phyloP scores from a whole-genome alignment of 2,888 invertebrate genomes.

The Cryptops parisi region DNA sequence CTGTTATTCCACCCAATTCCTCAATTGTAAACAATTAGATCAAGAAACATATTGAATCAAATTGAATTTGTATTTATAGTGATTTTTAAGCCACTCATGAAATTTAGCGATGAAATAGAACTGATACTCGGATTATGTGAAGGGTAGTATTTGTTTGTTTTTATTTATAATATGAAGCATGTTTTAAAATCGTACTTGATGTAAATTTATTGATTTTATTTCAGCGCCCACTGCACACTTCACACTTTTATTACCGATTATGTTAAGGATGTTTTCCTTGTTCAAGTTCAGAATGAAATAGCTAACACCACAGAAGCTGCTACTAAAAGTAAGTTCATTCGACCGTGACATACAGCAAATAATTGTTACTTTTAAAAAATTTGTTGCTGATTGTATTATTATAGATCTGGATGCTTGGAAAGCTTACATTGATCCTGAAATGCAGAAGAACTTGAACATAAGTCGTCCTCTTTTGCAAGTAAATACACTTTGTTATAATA shows the following conservation, averaged over 20 bases:
- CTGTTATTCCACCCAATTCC: too few relatives aligned
- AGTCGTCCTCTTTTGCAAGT: slow-evolving; percentile 49
- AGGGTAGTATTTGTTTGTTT: slow-evolving; percentile 15
- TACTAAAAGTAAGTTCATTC: slow-evolving; percentile 42
- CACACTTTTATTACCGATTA: slow-evolving; percentile 74
- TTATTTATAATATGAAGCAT: not conserved
- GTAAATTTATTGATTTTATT: not conserved
- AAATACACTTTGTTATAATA: not conserved
- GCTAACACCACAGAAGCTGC: slow-evolving; percentile 51
- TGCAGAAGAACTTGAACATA: slow-evolving; percentile 45
- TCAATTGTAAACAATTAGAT: too few relatives aligned
- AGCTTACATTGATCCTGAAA: slow-evolving; percentile 52
- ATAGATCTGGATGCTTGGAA: slow-evolving; percentile 57
- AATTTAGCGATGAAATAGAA: slow-evolving; percentile 73
- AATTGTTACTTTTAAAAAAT: not conserved
- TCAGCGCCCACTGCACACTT: slow-evolving; percentile 50
- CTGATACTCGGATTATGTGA: slow-evolving; percentile 37
- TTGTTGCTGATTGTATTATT: not conserved
- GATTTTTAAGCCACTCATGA: slow-evolving; percentile 65
- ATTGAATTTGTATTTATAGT: too few relatives aligned
- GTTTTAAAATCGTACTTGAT: not conserved
- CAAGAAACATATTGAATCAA: too few relatives aligned
- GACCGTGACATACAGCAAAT: too few relatives aligned
- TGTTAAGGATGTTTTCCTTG: slow-evolving; percentile 71
- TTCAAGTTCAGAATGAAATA: slow-evolving; percentile 51